Percentiles rank a stretch among this genome's conserved stretches.
phyloP scores from a whole-genome alignment of 92 coral and sea anemone species.

The Porites evermanni region DNA sequence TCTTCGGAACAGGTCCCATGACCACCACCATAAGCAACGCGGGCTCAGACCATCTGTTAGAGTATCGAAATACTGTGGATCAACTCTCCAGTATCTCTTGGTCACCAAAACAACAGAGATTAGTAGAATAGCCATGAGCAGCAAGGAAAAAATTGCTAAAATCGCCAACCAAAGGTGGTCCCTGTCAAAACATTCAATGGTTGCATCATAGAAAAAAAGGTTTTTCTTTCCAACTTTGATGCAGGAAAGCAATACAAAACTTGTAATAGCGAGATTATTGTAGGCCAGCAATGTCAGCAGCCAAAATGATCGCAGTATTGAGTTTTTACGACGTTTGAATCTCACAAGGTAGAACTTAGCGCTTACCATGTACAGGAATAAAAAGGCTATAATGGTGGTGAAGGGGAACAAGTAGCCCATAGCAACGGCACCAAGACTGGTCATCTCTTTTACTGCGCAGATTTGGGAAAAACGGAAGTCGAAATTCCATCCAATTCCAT shows the following conservation, averaged over 20 bases:
- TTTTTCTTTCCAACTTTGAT: constrained; percentile 67
- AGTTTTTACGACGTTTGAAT: constrained; percentile 79
- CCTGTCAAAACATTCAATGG: constrained; percentile 76
- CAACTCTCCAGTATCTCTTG: constrained; percentile 83
- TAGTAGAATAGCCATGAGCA: constrained; percentile 66
- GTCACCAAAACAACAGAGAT: constrained; percentile 74
- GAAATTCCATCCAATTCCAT: constrained; percentile 60
- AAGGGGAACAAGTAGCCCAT: constrained; percentile 86
- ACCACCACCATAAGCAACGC: constrained; percentile 96
- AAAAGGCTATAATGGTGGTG: constrained; percentile 69
- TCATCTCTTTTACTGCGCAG: constrained; percentile 72
- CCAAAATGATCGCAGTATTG: constrained; percentile 94
- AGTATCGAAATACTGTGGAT: constrained; percentile 93
- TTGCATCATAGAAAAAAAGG: constrained; percentile 89
- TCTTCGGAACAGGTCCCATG: constrained; percentile 88
- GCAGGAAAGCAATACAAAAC: constrained; percentile 83
- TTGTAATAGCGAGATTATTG: constrained; percentile 78
- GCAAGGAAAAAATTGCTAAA: constrained; percentile 65
- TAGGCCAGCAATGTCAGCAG: constrained; percentile 85
- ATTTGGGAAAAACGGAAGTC: constrained; percentile 65
- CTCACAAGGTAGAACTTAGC: constrained; percentile 69
- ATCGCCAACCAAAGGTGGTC: constrained; percentile 75
- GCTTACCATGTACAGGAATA: constrained; percentile 77
- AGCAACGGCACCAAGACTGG: constrained; percentile 74
- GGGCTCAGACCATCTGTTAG: constrained; percentile 82